Conservation (phyloP, 1,140 invertebrate species). For the Drosophila baimaii region DNA sequence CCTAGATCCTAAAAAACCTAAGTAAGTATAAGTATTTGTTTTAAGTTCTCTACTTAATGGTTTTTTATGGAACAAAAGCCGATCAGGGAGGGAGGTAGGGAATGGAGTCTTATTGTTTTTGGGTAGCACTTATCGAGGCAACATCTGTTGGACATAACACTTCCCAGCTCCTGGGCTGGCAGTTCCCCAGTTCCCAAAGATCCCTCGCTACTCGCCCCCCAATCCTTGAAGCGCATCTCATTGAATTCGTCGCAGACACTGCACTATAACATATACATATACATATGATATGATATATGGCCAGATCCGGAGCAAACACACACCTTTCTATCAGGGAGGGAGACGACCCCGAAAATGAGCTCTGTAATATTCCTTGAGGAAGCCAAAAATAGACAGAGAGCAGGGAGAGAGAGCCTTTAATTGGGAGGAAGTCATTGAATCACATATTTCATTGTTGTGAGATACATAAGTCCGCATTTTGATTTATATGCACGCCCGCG, state of each 20-base stretch:
- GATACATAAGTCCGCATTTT: constrained; percentile 76
- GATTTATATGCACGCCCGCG: constrained; percentile 83
- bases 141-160: constrained; percentile 56
- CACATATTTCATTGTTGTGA: constrained; percentile 63
- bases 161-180: constrained; percentile 6
- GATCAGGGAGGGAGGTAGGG: neutral
- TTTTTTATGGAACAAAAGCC: constrained; percentile 24
- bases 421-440: constrained; percentile 58
- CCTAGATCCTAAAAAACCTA: no score
- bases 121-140: constrained; percentile 35
- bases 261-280: neutral
- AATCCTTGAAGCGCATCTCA: constrained; percentile 35
- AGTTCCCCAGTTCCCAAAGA: constrained; percentile 27
- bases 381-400: constrained; percentile 41
- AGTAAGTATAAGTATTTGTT: constrained; percentile 15
- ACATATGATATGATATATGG: constrained; percentile 43
- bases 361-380: constrained; percentile 22
- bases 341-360: constrained; percentile 25
- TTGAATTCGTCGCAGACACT: constrained; percentile 45
- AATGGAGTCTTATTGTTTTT: constrained; percentile 5
- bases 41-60: constrained; percentile 15
- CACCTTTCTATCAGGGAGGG: constrained; percentile 15
- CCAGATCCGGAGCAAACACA: constrained; percentile 20
- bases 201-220: neutral
- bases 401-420: constrained; percentile 29